phyloP scores from a whole-genome alignment of 2,797 vertebrate species.

The Dendrocincla tyrannina region DNA sequence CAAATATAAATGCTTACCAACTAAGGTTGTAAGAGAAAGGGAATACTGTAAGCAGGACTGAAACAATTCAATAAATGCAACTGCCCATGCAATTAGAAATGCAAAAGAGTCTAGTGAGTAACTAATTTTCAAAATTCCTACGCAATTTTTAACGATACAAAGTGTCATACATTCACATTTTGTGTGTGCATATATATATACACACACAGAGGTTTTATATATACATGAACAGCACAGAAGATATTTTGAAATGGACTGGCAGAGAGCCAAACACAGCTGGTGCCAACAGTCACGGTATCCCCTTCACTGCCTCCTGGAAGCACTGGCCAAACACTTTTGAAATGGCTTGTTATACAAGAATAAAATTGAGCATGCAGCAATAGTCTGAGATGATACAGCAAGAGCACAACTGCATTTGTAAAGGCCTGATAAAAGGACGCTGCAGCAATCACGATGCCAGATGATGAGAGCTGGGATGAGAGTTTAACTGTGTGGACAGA shows the following conservation, averaged over 20 bases:
- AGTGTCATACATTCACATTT: background rate
- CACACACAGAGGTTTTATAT: background rate
- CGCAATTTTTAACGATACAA: background rate
- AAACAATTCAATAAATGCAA: background rate
- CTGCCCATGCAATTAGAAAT: background rate
- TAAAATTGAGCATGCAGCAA: conserved; percentile 1
- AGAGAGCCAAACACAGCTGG: background rate
- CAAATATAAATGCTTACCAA: background rate
- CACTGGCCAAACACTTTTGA: background rate
- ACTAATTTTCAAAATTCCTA: background rate
- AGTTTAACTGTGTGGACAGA: background rate
- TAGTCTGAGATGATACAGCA: background rate
- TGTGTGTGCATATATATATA: no score
- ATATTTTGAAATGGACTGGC: background rate
- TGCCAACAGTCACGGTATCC: background rate
- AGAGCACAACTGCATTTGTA: background rate
- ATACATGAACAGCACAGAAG: background rate
- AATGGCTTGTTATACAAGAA: background rate
- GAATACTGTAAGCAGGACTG: background rate
- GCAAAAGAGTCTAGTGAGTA: background rate
- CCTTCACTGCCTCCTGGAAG: background rate
- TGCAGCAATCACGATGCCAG: background rate
- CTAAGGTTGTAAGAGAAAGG: background rate
- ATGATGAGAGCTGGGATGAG: background rate
- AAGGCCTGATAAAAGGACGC: conserved; percentile 15